Base-by-base conservation (phyloP, 2,888 invertebrate species). In the Pinctada fucata region DNA sequence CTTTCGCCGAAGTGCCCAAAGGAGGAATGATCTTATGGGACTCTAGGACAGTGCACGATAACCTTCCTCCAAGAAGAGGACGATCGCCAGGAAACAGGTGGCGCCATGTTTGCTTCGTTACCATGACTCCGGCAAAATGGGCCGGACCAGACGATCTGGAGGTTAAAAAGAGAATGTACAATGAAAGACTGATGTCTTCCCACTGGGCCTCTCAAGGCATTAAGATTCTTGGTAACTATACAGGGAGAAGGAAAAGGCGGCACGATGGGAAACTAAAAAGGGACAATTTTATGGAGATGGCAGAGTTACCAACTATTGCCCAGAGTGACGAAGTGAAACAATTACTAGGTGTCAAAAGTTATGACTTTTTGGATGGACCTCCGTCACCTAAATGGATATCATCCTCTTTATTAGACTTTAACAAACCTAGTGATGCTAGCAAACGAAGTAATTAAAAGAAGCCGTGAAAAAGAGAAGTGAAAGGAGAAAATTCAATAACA, bases 11-110 rank as follows among this genome's bases (percentile, higher is more conserved):
- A 1, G 87, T 87, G 1, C 88, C 88, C 1, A 88, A 87, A 79
- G 90, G 90, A 13, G 89, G 88, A 13, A 83, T 90, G 74, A 85
- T 88, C 16, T 72, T 90, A 8, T 90, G 90, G 90, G 90, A 90
- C 78, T 89, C 89, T 0, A 72, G 88, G 47, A 75, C 83, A 4
- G 85, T 89, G 5, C 90, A 90, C 65, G 89, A 86, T 5, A 88
- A 88, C 58, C 84, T 83, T 2, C 80, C 79, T 66, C 88, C 89
- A 47, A 71, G 77, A 13, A 13, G 78, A 16, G 84, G 81, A 3
- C 77, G 89, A 8, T 74, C 76, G 5, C 75, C 86, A 69, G 67
- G 81, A 6, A 85, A 81, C 10, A 80, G 87, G 58, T 89, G 88
- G 88, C 82, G 89, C 47, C 85, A 82, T 73, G 84, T 84, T n/a